A percentile compares a stretch with the other conserved stretches of the same genome.
These are phyloP conservation scores for Centropus unirufus DNA, from an alignment of 2,113 vertebrate genomes.

Conservation along the genomic window DNA sequence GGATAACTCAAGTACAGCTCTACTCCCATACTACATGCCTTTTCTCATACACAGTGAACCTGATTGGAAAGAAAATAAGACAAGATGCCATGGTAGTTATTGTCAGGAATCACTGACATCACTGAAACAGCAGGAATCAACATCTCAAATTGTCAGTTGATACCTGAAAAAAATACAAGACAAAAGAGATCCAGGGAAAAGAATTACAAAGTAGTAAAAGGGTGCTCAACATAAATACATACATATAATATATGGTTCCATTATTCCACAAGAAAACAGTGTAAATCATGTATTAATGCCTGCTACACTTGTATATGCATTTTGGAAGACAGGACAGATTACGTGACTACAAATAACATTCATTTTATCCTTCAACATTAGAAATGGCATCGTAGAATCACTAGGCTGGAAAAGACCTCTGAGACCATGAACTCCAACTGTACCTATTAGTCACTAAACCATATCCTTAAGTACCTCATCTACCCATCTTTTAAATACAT, in stretches of 20 bases:
- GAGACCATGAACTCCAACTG: no score
- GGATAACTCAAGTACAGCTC: background rate
- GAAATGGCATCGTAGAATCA: background rate
- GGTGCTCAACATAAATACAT: background rate
- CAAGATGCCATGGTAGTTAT: background rate
- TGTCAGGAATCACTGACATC: background rate
- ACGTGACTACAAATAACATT: background rate
- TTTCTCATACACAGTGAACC: background rate
- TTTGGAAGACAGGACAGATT: background rate
- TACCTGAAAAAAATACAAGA: background rate
- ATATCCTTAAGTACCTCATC: no score
- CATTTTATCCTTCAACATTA: background rate
- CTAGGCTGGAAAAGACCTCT: no score
- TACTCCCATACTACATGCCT: background rate
- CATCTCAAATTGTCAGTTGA: rapidly evolving
- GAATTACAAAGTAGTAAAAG: background rate
- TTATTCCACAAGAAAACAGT: background rate
- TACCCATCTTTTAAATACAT: no score
- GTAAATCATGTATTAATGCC: background rate
- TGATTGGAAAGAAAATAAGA: background rate
- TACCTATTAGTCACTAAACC: no score
- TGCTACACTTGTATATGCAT: background rate
- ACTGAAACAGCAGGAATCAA: background rate
- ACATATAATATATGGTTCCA: background rate
- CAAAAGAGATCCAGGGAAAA: background rate